Evolutionary conservation across 1,140 invertebrate species (phyloP), one percentile per base, ranked within the genome.

Genomic region (Maniola jurtina): DNA sequence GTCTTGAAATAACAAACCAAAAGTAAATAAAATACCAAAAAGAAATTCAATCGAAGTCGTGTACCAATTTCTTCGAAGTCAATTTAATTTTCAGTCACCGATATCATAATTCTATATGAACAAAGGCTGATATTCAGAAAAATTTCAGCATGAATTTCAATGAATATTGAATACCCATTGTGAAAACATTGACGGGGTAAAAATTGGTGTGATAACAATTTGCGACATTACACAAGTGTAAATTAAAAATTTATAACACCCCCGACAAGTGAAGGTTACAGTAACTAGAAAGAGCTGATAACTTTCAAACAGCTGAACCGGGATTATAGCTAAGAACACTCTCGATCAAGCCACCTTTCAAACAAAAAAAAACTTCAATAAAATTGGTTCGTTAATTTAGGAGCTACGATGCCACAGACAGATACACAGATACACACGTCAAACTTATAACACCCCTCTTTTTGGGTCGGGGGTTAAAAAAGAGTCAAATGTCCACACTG

Each of bases 151-250:
- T 13, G 15, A 47, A 35, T 47, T 33, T 13, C 40, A 38, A 25
- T 47, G 42, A 56, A 36, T 47, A 56, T 36, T 64, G 54, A 47
- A 45, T 64, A 54, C 13, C 15, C 33, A 57, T 57, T 56, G 25
- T 64, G 11, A 42, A 42, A 42, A 42, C 40, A 11, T 11, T n/a
- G 13, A 38, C 9, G 13, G 42, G 10, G 13, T 11, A 13, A 45
- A 45, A 45, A 45, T 45, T 45, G 42, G 42, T 5, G 38, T 6
- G 38, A 38, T 38, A 45, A 45, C 0, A 45, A 11, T 45, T 45
- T 45, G 42, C 13, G 42, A 8, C 13, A n/a, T 45, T 13, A 3
- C n/a, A n/a, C n/a, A n/a, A n/a, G n/a, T n/a, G n/a, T 38, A 38
- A 38, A 38, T 38, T 38, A 6, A 38, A 38, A 6, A 38, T 38